These are phyloP conservation scores for Calliopsis andreniformis DNA, from an alignment of 1,140 invertebrate species.

Conservation along the genomic window DNA sequence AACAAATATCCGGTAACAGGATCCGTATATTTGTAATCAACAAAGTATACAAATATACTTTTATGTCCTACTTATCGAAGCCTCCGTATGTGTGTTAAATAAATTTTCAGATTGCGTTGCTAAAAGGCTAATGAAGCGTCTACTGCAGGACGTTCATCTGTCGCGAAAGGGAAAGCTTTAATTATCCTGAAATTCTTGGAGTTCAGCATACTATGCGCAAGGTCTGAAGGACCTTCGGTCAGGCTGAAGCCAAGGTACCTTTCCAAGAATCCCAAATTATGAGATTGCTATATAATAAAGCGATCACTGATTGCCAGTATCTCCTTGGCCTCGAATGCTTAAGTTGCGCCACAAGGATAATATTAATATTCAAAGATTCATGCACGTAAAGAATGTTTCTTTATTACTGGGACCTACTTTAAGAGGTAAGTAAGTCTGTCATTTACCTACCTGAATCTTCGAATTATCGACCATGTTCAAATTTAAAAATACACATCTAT, in stretches of 20 bases:
- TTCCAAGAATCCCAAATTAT: slow-evolving; percentile 3
- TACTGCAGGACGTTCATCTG: neutral
- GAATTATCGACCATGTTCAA: too few relatives aligned
- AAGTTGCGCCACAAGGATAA: slow-evolving; percentile 5
- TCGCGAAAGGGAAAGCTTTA: slow-evolving; percentile 21
- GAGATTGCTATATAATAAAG: slow-evolving; percentile 9
- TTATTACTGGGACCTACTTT: neutral
- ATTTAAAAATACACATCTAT: too few relatives aligned
- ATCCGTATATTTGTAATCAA: too few relatives aligned
- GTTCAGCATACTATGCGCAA: slow-evolving; percentile 11
- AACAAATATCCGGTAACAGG: neutral
- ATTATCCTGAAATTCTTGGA: slow-evolving; percentile 15
- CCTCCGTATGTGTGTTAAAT: neutral
- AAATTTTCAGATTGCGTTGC: neutral
- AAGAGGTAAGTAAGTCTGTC: too few relatives aligned
- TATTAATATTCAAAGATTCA: neutral
- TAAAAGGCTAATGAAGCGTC: neutral
- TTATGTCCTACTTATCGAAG: neutral
- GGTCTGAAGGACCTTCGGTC: slow-evolving; percentile 9
- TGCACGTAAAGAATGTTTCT: neutral
- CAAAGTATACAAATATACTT: too few relatives aligned
- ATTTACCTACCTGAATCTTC: too few relatives aligned
- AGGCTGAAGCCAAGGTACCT: neutral
- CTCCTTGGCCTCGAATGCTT: slow-evolving; percentile 12
- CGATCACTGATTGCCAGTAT: neutral